Evolutionary conservation across 2,113 vertebrate species (phyloP).

Genomic region (Polypterus senegalus): DNA sequence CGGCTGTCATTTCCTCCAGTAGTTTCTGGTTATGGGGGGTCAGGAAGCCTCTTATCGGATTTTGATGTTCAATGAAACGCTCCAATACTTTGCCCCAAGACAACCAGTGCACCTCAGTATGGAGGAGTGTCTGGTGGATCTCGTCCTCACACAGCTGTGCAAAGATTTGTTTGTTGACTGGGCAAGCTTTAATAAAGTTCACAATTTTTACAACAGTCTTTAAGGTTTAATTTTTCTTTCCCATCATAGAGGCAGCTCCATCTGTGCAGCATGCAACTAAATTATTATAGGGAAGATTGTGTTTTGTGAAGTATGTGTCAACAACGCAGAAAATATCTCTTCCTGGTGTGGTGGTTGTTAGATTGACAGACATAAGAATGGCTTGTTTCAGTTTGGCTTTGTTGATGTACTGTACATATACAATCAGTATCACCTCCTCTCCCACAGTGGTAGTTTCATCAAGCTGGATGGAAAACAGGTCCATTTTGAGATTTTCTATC

Average conservation of each 20-base stretch:
- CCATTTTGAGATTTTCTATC: conserved; percentile 2
- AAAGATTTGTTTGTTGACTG: conserved; percentile 11
- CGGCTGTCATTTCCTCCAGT: conserved; percentile 9
- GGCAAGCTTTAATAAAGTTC: conserved; percentile 12
- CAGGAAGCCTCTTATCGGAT: conserved; percentile 1
- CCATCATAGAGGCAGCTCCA: conserved; percentile 7
- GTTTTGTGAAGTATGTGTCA: conserved; percentile 3
- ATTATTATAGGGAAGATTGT: conserved; percentile 13
- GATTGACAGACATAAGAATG: conserved; percentile 5
- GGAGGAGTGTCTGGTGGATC: conserved; percentile 3
- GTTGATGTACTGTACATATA: conserved; percentile 12
- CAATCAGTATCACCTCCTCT: conserved; percentile 8
- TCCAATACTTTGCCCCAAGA: conserved; percentile 5
- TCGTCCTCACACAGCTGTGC: conserved; percentile 10
- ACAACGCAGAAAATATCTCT: conserved; percentile 2
- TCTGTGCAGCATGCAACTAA: conserved; percentile 10
- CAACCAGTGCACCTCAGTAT: conserved; percentile 13
- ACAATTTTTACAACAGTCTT: conserved; percentile 14
- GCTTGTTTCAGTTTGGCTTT: conserved; percentile 2
- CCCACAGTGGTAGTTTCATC: conserved; percentile 9
- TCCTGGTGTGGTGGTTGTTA: conserved; percentile 2
- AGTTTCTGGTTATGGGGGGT: not conserved
- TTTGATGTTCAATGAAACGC: conserved; percentile 10
- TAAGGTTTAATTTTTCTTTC: conserved; percentile 8
- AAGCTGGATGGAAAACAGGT: conserved; percentile 5